Conservation (phyloP, 2,888 invertebrate species). For the Myathropa florea region DNA sequence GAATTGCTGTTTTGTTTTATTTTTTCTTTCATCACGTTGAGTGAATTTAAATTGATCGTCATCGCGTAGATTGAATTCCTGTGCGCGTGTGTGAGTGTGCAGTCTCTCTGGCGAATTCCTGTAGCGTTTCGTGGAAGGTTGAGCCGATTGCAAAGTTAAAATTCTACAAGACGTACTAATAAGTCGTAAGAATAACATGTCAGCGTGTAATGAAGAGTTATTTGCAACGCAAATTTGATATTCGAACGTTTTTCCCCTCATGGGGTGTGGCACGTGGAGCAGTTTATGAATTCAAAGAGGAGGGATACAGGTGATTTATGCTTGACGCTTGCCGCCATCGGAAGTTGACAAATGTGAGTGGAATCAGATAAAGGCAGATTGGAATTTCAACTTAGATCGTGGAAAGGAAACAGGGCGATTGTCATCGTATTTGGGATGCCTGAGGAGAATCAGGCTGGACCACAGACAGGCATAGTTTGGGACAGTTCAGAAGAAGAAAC, state of each 20-base stretch:
- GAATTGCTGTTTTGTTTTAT: not conserved
- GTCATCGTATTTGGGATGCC: no score
- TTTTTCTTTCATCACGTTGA: not conserved
- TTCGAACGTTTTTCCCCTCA: not conserved
- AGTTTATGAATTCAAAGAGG: not conserved
- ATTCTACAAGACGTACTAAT: not conserved
- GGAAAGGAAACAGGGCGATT: no score
- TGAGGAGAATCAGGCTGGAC: no score
- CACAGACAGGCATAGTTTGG: no score
- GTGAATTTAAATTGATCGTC: constrained; percentile 44
- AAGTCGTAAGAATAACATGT: not conserved
- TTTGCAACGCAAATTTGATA: not conserved
- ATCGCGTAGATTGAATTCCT: not conserved
- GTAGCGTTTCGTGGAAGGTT: not conserved
- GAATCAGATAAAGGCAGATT: not conserved
- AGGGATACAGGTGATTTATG: not conserved
- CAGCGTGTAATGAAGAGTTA: not conserved
- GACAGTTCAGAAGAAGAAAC: no score
- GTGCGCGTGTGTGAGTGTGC: not conserved
- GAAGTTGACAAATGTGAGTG: not conserved
- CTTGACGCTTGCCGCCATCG: not conserved
- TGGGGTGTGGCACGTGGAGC: not conserved
- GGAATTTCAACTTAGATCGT: not conserved
- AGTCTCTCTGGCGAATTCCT: not conserved
- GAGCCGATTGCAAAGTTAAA: not conserved